Evolutionary conservation across 2,797 vertebrate species (phyloP), one percentile per base, ranked within the genome.

Genomic region (Dipus sagitta): DNA sequence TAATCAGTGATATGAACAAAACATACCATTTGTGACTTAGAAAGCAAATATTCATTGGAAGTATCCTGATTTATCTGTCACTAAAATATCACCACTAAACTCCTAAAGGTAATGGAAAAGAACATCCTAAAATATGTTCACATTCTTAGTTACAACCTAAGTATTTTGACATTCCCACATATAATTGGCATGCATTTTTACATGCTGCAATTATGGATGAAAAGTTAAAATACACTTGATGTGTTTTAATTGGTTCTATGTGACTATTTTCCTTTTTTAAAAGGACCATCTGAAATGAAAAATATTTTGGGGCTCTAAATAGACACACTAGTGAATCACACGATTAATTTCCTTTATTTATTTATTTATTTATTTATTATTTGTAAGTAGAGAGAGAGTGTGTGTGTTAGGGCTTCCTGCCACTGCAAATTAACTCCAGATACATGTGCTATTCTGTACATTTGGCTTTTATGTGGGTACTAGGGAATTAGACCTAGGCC

Each of bases 41-140:
- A 90, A 95, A 95, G 85, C 67, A 92, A 70, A 60, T 60, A 83
- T 65, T 28, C 65, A 81, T 90, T 86, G 28, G 87, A 90, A 92
- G 2, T 90, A 17, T 93, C 65, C 2, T 81, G 34, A 78, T 42
- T 26, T 38, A 10, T 86, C 47, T 17, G 68, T 87, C 62, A 72
- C 24, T 76, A 81, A 82, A 86, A 72, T 77, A 23, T 32, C 24
- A 9, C 14, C 34, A 6, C 7, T 6, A 47, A 75, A 65, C 23
- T 26, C 2, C 1, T 2, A 42, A 67, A 82, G 24, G n/a, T 58
- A 68, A 0, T 34, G 72, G 88, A 85, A 72, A 67, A 84, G 20
- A 92, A 68, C 42, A 86, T 72, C 30, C 26, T 47, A 92, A 91
- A 58, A 23, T 77, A 0, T 71, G 28, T 62, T 54, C 7, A 70